These are phyloP conservation scores for Zhuqinia jingwanae DNA, from an alignment of 2,888 invertebrate genomes.

Conservation along the genomic window DNA sequence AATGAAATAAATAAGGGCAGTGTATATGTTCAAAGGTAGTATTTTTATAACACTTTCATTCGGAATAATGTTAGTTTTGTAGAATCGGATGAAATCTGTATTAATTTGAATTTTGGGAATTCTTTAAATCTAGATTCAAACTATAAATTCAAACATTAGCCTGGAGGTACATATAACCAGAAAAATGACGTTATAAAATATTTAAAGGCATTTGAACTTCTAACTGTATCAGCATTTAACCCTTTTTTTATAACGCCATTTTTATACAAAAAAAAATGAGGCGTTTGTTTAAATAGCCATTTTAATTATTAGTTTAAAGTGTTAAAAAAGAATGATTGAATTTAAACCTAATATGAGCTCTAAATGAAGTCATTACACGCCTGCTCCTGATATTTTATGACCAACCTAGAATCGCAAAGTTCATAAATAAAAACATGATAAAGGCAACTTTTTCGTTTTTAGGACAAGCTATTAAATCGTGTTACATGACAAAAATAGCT, in stretches of 20 bases:
- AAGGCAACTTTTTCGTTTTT: not conserved
- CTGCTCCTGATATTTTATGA: not conserved
- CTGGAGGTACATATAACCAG: too few relatives aligned
- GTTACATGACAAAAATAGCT: conserved; percentile 10
- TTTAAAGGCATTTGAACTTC: not conserved
- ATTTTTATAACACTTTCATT: too few relatives aligned
- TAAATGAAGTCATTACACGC: conserved; percentile 8
- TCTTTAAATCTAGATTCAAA: too few relatives aligned
- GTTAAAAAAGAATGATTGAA: not conserved
- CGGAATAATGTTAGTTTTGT: too few relatives aligned
- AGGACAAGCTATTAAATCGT: conserved; percentile 20
- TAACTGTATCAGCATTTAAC: not conserved
- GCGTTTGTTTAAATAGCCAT: not conserved
- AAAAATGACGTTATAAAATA: too few relatives aligned
- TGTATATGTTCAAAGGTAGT: too few relatives aligned
- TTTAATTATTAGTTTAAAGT: not conserved
- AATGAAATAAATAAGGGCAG: too few relatives aligned
- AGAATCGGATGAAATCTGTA: too few relatives aligned
- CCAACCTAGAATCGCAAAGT: not conserved
- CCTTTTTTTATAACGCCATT: not conserved
- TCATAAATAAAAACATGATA: not conserved
- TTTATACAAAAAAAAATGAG: not conserved
- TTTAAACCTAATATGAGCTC: not conserved
- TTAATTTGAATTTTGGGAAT: too few relatives aligned
- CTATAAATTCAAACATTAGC: too few relatives aligned